Evolutionary conservation across 2,888 invertebrate genomes (phyloP), one percentile per base, ranked within the genome.

Genomic region (Drosophila bunnanda): DNA sequence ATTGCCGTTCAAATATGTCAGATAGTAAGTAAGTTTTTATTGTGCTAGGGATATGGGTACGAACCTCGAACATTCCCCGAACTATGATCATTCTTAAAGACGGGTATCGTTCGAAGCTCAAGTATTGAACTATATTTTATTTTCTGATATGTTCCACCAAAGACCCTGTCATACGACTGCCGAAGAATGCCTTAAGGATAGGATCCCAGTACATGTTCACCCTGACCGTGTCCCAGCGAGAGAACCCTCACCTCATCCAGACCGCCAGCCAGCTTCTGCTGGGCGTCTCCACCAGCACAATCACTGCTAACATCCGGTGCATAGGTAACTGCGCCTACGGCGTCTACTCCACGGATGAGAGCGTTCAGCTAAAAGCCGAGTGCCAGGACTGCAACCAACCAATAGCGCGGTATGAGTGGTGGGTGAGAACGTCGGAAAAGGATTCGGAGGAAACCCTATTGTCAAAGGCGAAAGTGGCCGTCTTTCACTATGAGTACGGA

Each of bases 271-370:
- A 76, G 30, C 10, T 17, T 5, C 0, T 76, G 2, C n/a, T 9
- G 7, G 60, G 57, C 2, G 28, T 46, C 15, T 8, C 39, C 1
- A 6, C 13, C 1, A 1, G 1, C 0, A 43, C 36, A 1, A n/a
- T 66, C 6, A 50, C 65, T 1, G 58, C 66, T 1, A 36, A 76
- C 10, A 76, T 76, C 15, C 1, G 8, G 0, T 76, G 76, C 52
- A 30, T 7, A 0, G 20, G 44, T 0, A 76, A 76, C 39, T 76
- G 76, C 44, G 17, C 4, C 1, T 1, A 50, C 2, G 17, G 46
- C 2, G 22, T 52, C 9, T 76, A 43, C 34, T n/a, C 53, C 1
- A 22, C 71, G 8, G 2, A 22, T 1, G 52, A 65, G 0, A 61
- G 41, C 15, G 30, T 76, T 6, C 71, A 71, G 1, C 13, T 66